Conservation (phyloP, 1,140 invertebrate genomes). For the Calephelis nemesis region DNA sequence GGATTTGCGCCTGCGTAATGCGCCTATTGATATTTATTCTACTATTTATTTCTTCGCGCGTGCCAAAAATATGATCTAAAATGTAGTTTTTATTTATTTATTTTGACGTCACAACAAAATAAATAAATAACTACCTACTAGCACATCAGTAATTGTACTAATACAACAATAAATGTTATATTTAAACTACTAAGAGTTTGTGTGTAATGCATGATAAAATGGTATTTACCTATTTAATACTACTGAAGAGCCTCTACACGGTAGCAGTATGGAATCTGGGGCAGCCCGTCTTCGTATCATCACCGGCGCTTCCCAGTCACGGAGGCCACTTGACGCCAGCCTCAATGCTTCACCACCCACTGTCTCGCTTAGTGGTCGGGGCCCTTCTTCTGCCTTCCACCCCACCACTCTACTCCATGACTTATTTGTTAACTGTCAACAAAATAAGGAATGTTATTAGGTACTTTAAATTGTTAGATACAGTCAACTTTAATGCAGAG, state of each 20-base stretch:
- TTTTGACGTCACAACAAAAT: too few relatives aligned
- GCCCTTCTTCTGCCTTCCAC: slow-evolving; percentile 88
- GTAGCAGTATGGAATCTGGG: slow-evolving; percentile 88
- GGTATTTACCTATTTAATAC: slow-evolving; percentile 62
- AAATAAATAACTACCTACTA: too few relatives aligned
- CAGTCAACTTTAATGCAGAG: too few relatives aligned
- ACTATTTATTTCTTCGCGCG: too few relatives aligned
- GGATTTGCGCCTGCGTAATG: too few relatives aligned
- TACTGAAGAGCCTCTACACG: slow-evolving; percentile 87
- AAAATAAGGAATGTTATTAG: slow-evolving; percentile 9
- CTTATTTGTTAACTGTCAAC: slow-evolving; percentile 88
- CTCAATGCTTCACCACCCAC: slow-evolving; percentile 73
- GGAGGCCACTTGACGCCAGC: slow-evolving; percentile 83
- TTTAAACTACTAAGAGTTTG: too few relatives aligned
- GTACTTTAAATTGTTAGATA: background rate
- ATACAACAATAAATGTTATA: too few relatives aligned
- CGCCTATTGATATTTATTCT: too few relatives aligned
- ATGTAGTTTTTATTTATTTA: too few relatives aligned
- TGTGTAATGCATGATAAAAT: too few relatives aligned
- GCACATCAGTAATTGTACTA: too few relatives aligned
- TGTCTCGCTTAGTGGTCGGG: slow-evolving; percentile 82
- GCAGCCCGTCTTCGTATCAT: slow-evolving; percentile 88
- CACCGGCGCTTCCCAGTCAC: slow-evolving; percentile 93
- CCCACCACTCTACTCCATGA: slow-evolving; percentile 88
- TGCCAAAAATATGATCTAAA: too few relatives aligned